Conservation (phyloP, 2,888 invertebrate species). For the Blastobasis lacticolella region DNA sequence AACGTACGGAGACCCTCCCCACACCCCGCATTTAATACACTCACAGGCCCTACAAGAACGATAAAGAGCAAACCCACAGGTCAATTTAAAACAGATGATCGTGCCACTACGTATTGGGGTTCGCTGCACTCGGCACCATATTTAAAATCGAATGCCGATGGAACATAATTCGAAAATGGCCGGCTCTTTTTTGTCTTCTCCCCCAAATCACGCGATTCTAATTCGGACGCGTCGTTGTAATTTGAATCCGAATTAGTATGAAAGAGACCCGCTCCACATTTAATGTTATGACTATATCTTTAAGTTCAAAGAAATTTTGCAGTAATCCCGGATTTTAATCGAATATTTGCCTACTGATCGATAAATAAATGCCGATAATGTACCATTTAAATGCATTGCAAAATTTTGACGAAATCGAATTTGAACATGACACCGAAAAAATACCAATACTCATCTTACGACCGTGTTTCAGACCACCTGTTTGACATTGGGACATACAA, state of each 20-base stretch:
- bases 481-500: constrained; percentile 52
- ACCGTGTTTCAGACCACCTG: constrained; percentile 50
- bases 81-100: constrained; percentile 37
- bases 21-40: constrained; percentile 24
- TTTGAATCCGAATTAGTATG: constrained; percentile 16
- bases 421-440: constrained; percentile 50
- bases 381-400: constrained; percentile 54
- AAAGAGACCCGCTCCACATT: constrained; percentile 18
- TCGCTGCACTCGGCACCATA: constrained; percentile 65
- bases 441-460: constrained; percentile 36
- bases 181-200: constrained; percentile 26
- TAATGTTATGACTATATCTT: constrained; percentile 15
- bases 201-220: constrained; percentile 19
- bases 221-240: constrained; percentile 10
- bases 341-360: constrained; percentile 5
- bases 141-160: constrained; percentile 60
- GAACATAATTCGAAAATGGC: constrained; percentile 55
- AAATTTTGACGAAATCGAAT: constrained; percentile 37
- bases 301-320: constrained; percentile 22
- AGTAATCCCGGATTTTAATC: constrained; percentile 16
- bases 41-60: constrained; percentile 21
- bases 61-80: constrained; percentile 25
- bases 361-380: constrained; percentile 25
- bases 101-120: constrained; percentile 53
- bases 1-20: constrained; percentile 32